Percentiles rank a stretch among this genome's conserved stretches.
These are phyloP conservation scores for Salarias fasciatus DNA, from an alignment of 2,797 vertebrate genomes.

Conservation along the genomic window DNA sequence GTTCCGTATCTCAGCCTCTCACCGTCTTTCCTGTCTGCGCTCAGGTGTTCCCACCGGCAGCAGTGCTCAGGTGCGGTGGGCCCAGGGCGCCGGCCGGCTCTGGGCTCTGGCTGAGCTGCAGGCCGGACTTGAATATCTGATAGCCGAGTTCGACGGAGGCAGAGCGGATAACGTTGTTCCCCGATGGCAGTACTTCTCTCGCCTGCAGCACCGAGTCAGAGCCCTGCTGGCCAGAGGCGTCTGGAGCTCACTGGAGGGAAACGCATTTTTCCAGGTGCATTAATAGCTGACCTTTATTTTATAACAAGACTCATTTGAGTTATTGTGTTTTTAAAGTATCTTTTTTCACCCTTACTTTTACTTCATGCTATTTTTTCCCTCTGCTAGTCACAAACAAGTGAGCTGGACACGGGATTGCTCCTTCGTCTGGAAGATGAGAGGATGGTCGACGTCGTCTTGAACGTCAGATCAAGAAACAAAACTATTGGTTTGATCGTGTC, in stretches of 20 bases:
- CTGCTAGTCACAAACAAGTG: conserved; percentile 65
- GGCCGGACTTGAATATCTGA: conserved; percentile 66
- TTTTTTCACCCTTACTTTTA: too few species aligned
- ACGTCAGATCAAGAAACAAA: conserved; percentile 56
- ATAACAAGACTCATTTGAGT: too few species aligned
- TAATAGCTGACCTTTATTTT: too few species aligned
- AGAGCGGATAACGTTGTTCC: conserved; percentile 14
- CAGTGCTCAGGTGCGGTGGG: conserved; percentile 58
- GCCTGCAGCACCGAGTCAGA: conserved; percentile 74
- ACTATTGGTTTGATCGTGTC: conserved; percentile 59
- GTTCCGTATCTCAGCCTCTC: conserved; percentile 2
- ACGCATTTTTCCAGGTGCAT: conserved; percentile 80
- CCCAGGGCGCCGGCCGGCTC: conserved; percentile 38
- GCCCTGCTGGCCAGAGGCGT: conserved; percentile 71
- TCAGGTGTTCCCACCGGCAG: conserved; percentile 80
- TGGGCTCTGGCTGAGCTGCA: conserved; percentile 67
- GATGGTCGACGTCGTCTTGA: conserved; percentile 58
- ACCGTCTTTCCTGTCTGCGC: conserved; percentile 9
- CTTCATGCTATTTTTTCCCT: conserved; percentile 6
- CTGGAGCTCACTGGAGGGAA: conserved; percentile 66
- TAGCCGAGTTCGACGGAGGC: conserved; percentile 62
- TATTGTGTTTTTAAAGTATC: too few species aligned
- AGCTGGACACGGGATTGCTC: conserved; percentile 62
- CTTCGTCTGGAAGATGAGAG: conserved; percentile 65
- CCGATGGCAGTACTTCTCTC: conserved; percentile 62